phyloP scores from a whole-genome alignment of 1,140 invertebrate genomes.

The Calephelis nemesis region DNA sequence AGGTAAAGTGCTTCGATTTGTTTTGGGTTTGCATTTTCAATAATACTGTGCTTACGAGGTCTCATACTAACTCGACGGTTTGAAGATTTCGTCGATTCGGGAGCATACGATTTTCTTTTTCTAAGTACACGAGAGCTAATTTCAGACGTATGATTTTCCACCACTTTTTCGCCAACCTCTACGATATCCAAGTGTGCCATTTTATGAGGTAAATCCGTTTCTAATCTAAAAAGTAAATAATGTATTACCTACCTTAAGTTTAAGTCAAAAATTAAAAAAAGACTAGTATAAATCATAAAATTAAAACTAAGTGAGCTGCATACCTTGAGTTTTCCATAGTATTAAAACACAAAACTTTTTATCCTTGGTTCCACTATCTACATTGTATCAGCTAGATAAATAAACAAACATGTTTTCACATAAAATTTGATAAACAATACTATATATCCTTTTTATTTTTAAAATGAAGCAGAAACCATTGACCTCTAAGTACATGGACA shows the following conservation, averaged over 20 bases:
- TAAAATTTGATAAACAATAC: not conserved
- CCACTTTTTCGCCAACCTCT: conserved; percentile 49
- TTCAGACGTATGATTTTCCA: conserved; percentile 33
- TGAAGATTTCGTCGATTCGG: conserved; percentile 52
- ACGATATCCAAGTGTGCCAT: conserved; percentile 71
- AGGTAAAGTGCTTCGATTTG: conserved; percentile 72
- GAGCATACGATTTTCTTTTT: conserved; percentile 59
- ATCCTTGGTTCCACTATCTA: conserved; percentile 27
- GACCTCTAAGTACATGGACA: too few relatives aligned
- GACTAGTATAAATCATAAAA: not conserved
- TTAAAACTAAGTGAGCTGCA: too few relatives aligned
- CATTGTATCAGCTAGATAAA: not conserved
- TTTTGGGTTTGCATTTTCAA: conserved; percentile 61
- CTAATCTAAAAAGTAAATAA: conserved; percentile 47
- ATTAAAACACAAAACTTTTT: conserved; percentile 10
- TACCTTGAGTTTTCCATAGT: too few relatives aligned
- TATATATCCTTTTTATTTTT: too few relatives aligned
- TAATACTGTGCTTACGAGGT: conserved; percentile 57
- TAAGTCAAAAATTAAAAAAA: not conserved
- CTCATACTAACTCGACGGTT: conserved; percentile 70
- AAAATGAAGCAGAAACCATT: too few relatives aligned
- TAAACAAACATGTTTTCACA: not conserved
- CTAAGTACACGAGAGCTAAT: conserved; percentile 51
- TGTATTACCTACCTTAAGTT: not conserved
- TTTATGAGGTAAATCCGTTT: conserved; percentile 60